These are phyloP conservation scores for cat (Felis catus) DNA, from an alignment of 2,113 vertebrate genomes.

Conservation along the genomic window DNA sequence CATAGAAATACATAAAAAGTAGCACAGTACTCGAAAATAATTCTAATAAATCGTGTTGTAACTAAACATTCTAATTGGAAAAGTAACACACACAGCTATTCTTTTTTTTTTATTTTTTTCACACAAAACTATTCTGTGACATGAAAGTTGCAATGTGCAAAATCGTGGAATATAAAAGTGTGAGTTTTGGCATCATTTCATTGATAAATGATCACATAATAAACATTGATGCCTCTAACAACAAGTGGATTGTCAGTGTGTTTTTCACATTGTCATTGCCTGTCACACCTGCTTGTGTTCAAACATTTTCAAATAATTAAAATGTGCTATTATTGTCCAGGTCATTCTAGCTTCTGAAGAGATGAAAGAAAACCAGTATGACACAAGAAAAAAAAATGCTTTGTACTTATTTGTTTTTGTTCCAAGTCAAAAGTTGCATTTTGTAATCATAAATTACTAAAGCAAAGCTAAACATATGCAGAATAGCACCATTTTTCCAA, in stretches of 20 bases:
- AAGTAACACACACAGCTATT: neutral
- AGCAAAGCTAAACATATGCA: neutral
- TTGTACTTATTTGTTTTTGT: neutral
- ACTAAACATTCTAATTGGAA: neutral
- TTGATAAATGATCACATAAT: neutral
- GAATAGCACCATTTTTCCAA: slow-evolving; percentile 20
- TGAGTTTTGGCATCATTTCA: neutral
- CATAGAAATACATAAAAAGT: neutral
- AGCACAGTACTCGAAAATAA: neutral
- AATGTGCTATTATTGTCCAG: neutral
- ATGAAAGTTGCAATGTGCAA: neutral
- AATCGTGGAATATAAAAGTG: neutral
- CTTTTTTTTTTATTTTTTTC: no score
- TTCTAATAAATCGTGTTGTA: neutral
- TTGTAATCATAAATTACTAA: slow-evolving; percentile 43
- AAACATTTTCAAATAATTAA: neutral
- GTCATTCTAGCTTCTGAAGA: neutral
- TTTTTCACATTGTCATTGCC: neutral
- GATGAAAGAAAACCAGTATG: neutral
- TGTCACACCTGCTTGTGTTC: neutral
- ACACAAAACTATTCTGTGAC: neutral
- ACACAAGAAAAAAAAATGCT: neutral
- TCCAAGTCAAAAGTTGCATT: slow-evolving; percentile 44
- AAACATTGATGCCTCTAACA: neutral
- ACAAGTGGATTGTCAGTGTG: neutral